Evolutionary conservation across 2,888 invertebrate genomes (phyloP).

Genomic region (Electrophaes corylata): DNA sequence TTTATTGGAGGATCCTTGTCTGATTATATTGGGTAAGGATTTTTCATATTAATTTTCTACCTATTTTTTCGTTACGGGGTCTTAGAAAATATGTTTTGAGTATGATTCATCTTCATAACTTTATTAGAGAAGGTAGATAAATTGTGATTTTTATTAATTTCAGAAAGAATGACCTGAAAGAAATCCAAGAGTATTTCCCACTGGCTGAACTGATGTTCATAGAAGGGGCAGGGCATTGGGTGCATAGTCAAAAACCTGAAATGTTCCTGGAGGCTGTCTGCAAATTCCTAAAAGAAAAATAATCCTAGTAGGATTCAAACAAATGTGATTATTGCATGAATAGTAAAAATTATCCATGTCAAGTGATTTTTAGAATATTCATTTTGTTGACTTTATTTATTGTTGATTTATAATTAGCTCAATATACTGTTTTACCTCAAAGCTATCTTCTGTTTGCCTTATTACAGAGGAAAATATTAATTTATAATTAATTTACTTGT

Average conservation of each 20-base stretch:
- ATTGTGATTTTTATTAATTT: constrained; percentile 31
- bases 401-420: constrained; percentile 28
- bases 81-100: too few relatives aligned
- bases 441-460: background rate
- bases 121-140: background rate
- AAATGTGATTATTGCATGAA: constrained; percentile 43
- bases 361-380: constrained; percentile 41
- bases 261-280: constrained; percentile 88
- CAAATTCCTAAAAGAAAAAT: constrained; percentile 85
- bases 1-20: constrained; percentile 95
- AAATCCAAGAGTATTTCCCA: constrained; percentile 89
- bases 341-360: constrained; percentile 24
- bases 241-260: constrained; percentile 95
- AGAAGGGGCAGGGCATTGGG: constrained; percentile 95
- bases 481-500: too few relatives aligned
- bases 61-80: too few relatives aligned
- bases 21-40: constrained; percentile 88
- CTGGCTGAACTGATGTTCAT: constrained; percentile 88
- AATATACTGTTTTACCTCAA: constrained; percentile 32
- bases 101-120: too few relatives aligned
- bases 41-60: constrained; percentile 32
- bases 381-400: constrained; percentile 35
- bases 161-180: constrained; percentile 83
- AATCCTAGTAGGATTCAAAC: constrained; percentile 32
- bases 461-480: background rate